Base-by-base conservation (phyloP, 1,140 invertebrate species). In the Batillaria attramentaria region DNA sequence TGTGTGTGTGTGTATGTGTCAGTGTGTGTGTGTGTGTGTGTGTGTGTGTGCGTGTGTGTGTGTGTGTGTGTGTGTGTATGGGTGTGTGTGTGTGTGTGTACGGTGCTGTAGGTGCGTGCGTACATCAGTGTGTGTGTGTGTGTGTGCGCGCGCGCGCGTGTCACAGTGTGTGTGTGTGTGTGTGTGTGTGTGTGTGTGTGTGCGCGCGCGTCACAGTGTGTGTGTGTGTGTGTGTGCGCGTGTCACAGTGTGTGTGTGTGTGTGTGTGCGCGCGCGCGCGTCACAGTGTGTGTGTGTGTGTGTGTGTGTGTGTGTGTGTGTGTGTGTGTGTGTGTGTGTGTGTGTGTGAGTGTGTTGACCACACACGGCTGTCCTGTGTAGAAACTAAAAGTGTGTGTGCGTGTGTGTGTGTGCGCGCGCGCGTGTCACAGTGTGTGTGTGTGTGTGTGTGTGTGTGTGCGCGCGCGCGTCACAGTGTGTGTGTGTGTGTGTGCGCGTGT, bases 231-330 rank as follows among this genome's bases (percentile, higher is more conserved):
- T 20, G 54, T 28, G 54, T 20, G 54, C 31, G 54, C 31, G 54
- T 60, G 54, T 60, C 31, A 28, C 31, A n/a, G 54, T 60, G 54
- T 60, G 54, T 60, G 54, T 60, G 54, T 60, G 54, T 60, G 54
- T 60, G 54, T 60, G 54, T 60, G 54, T 60, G 54, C 31, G 54
- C 31, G 54, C n/a, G n/a, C n/a, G n/a, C n/a, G n/a, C n/a, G n/a
- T n/a, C n/a, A n/a, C n/a, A n/a, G n/a, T 60, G 4, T 20, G 54
- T 28, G 54, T 20, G 54, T 20, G 54, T 20, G 54, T 60, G 54
- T 60, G 54, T 60, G 54, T 60, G 54, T 20, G 54, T 20, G 57
- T 60, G 24, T 4, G 57, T 60, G 57, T 4, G 57, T 60, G 57
- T 2, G 57, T 60, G 57, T 2, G 57, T 2, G 3, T 24, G 57